Percentiles rank a stretch among this genome's conserved stretches.
These are phyloP conservation scores for Cyphomyrus plagiostoma DNA, from an alignment of 2,113 vertebrate genomes.

Conservation along the genomic window DNA sequence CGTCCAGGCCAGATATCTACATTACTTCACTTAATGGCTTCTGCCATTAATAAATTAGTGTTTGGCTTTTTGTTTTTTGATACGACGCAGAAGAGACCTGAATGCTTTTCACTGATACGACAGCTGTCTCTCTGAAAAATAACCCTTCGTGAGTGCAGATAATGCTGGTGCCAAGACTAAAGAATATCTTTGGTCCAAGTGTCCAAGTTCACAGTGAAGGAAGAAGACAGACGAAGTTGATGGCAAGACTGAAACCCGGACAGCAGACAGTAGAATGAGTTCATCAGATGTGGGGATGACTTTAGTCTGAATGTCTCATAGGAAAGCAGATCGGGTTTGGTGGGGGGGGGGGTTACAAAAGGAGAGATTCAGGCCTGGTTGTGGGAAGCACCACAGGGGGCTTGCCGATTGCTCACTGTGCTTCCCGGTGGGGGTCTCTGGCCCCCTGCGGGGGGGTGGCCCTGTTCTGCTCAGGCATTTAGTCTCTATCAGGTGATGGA, in stretches of 20 bases:
- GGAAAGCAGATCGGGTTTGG: neutral
- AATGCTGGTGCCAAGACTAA: neutral
- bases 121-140: neutral
- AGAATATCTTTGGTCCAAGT: neutral
- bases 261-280: neutral
- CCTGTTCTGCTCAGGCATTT: neutral
- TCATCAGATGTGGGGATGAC: neutral
- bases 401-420: neutral
- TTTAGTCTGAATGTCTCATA: neutral
- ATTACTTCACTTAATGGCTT: neutral
- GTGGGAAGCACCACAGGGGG: neutral
- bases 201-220: neutral
- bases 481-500: constrained; percentile 2
- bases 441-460: neutral
- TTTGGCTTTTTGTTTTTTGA: neutral
- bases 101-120: neutral
- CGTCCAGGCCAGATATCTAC: neutral
- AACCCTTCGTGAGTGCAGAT: neutral
- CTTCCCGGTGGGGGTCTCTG: neutral
- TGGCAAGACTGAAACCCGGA: neutral
- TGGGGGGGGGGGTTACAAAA: neutral
- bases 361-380: constrained; percentile 1
- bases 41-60: neutral
- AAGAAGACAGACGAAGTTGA: neutral
- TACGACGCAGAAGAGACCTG: neutral